Conservation (phyloP, 2,888 invertebrate species). For the Drosophila merina region DNA sequence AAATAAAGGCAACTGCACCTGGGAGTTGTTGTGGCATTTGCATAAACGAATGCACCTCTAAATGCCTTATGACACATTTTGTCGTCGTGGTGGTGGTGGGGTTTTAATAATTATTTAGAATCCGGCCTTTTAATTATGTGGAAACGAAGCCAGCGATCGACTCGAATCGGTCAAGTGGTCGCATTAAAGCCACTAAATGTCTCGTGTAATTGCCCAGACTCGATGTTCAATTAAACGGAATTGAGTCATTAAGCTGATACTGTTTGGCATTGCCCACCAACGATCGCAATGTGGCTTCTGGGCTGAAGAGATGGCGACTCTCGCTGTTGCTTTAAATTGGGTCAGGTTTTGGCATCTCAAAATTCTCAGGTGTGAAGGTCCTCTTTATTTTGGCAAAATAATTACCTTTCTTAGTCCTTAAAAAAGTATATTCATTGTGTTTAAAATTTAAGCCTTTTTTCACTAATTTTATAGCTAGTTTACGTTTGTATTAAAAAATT, state of each 20-base stretch:
- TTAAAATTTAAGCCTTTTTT: too few relatives aligned
- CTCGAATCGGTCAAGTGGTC: constrained; percentile 38
- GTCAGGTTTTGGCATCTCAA: constrained; percentile 20
- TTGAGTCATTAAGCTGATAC: constrained; percentile 66
- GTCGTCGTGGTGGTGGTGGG: constrained; percentile 8
- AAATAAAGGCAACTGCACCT: constrained; percentile 27
- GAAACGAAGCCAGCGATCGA: constrained; percentile 42
- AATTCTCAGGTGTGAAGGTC: constrained; percentile 8
- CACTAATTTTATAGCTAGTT: too few relatives aligned
- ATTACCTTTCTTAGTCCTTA: too few relatives aligned
- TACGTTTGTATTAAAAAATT: too few relatives aligned
- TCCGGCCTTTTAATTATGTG: constrained; percentile 66
- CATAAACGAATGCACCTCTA: constrained; percentile 72
- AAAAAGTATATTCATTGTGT: too few relatives aligned
- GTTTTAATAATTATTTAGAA: constrained; percentile 55
- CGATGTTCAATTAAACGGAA: constrained; percentile 71
- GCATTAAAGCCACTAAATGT: constrained; percentile 66
- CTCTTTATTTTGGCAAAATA: too few relatives aligned
- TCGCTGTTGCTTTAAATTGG: constrained; percentile 11
- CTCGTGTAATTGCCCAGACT: constrained; percentile 62
- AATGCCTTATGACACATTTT: constrained; percentile 72
- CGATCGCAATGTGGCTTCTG: constrained; percentile 14
- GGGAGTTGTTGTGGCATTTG: constrained; percentile 73
- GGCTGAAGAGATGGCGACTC: not conserved
- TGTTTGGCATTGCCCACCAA: constrained; percentile 35